Percentiles rank a stretch among this genome's conserved stretches.
Evolutionary conservation across 2,113 vertebrate species (phyloP).

Genomic region (Leptodactylus fuscus): DNA sequence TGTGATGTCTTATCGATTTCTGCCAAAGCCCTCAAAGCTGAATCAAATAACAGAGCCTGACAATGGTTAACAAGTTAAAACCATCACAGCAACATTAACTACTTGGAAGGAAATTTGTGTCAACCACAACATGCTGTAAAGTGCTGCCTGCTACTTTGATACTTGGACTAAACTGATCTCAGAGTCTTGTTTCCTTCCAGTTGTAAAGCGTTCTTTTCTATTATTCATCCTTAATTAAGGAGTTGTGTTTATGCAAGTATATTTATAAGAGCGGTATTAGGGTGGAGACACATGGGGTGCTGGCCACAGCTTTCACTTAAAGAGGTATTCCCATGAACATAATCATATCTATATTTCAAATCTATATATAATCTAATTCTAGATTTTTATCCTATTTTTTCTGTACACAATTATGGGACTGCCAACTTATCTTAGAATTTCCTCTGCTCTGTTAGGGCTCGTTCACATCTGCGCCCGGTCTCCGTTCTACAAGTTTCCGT

Average conservation of each 20-base stretch:
- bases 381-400: too few species aligned
- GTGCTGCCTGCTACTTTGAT: slow-evolving; percentile 73
- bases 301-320: too few species aligned
- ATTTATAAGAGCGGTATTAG: neutral
- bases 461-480: too few species aligned
- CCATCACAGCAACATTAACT: slow-evolving; percentile 81
- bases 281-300: too few species aligned
- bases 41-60: slow-evolving; percentile 77
- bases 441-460: too few species aligned
- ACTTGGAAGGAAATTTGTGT: slow-evolving; percentile 74
- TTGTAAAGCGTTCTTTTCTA: slow-evolving; percentile 53
- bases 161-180: slow-evolving; percentile 73
- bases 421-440: too few species aligned
- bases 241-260: neutral
- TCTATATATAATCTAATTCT: too few species aligned
- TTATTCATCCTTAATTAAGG: slow-evolving; percentile 15
- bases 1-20: slow-evolving; percentile 77
- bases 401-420: too few species aligned
- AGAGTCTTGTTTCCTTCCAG: slow-evolving; percentile 67
- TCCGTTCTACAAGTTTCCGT: too few species aligned
- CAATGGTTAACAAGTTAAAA: slow-evolving; percentile 84
- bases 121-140: slow-evolving; percentile 70
- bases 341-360: too few species aligned
- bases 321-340: too few species aligned
- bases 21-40: slow-evolving; percentile 72